phyloP scores from a whole-genome alignment of 2,113 vertebrate species.

The Oxyruncus cristatus region DNA sequence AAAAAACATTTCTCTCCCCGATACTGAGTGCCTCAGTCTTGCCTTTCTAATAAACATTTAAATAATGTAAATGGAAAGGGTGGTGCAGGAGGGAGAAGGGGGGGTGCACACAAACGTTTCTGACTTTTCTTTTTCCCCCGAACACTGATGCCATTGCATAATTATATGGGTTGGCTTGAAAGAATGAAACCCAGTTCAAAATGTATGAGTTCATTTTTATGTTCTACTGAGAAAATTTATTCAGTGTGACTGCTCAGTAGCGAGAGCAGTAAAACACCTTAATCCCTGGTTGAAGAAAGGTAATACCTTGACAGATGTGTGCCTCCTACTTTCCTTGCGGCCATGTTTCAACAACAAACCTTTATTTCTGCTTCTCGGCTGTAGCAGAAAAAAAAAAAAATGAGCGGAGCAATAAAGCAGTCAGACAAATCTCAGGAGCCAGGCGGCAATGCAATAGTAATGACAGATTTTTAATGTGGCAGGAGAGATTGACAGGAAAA shows the following conservation, averaged over 20 bases:
- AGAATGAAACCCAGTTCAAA: constrained; percentile 78
- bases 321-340: constrained; percentile 87
- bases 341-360: constrained; percentile 85
- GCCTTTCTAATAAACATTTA: constrained; percentile 53
- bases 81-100: constrained; percentile 12
- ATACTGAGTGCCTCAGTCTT: background rate
- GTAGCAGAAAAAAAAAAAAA: constrained; percentile 79
- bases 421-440: constrained; percentile 91
- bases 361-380: constrained; percentile 84
- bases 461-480: constrained; percentile 91
- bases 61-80: constrained; percentile 52
- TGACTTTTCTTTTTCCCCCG: constrained; percentile 42
- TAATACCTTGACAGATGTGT: constrained; percentile 95
- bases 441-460: constrained; percentile 81
- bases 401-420: constrained; percentile 83
- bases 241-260: constrained; percentile 83
- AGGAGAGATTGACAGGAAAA: constrained; percentile 94
- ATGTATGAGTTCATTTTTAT: constrained; percentile 82
- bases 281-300: constrained; percentile 92
- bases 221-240: constrained; percentile 84
- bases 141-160: constrained; percentile 64
- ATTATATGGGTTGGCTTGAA: constrained; percentile 74
- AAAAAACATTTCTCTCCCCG: background rate
- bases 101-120: constrained; percentile 35
- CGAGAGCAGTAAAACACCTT: constrained; percentile 84